Conservation (phyloP, 2,888 invertebrate species). For the Chrysolina oricalcia region DNA sequence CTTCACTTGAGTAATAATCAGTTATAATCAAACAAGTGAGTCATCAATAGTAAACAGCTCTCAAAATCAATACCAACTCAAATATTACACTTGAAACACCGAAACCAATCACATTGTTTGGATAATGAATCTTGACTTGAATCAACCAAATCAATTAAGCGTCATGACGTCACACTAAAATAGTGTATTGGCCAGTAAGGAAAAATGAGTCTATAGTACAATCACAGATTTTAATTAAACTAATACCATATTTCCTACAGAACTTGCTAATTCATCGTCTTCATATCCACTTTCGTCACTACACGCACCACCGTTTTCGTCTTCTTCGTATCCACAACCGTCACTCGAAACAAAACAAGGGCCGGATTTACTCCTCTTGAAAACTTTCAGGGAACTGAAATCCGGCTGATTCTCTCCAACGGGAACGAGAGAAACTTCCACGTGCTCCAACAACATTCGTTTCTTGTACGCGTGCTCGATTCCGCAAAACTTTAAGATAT, state of each 20-base stretch:
- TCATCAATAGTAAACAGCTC: no score
- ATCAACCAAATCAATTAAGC: no score
- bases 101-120: no score
- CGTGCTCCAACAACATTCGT: conserved; percentile 61
- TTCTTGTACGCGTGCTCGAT: conserved; percentile 55
- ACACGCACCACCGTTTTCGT: conserved; percentile 82
- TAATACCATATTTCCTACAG: conserved; percentile 68
- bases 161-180: no score
- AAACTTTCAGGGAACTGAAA: conserved; percentile 71
- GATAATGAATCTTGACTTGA: no score
- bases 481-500: conserved; percentile 65
- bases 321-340: conserved; percentile 63
- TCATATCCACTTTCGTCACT: conserved; percentile 95
- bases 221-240: conserved; percentile 57
- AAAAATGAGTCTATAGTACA: no score
- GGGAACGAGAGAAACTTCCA: conserved; percentile 70
- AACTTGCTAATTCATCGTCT: conserved; percentile 77
- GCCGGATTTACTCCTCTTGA: conserved; percentile 63
- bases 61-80: no score
- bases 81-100: no score
- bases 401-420: conserved; percentile 69
- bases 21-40: no score
- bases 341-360: conserved; percentile 71
- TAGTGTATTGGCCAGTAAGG: no score
- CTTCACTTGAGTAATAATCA: no score